Evolutionary conservation across 2,888 invertebrate species (phyloP).

Genomic region (Parnassius glacialis): DNA sequence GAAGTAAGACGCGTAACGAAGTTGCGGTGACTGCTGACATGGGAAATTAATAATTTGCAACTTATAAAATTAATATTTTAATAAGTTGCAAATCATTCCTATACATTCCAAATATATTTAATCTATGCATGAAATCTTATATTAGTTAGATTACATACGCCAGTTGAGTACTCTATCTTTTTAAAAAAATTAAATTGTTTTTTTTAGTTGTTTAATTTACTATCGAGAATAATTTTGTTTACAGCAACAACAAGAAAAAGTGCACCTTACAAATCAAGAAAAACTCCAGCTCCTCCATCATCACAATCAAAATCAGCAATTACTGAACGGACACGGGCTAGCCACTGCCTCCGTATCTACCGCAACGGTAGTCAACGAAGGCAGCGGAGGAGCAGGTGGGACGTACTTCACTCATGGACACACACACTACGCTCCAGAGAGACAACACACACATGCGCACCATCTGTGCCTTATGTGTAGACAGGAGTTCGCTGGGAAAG

Average conservation of each 20-base stretch:
- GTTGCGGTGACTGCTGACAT: no score
- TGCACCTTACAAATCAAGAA: conserved; percentile 73
- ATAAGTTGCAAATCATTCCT: no score
- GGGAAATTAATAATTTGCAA: no score
- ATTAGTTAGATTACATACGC: no score
- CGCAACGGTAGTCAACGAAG: conserved; percentile 70
- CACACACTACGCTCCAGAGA: conserved; percentile 69
- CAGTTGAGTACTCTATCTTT: no score
- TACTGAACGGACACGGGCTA: conserved; percentile 70
- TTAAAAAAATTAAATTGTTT: no score
- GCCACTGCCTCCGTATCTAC: conserved; percentile 70
- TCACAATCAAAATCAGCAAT: conserved; percentile 75
- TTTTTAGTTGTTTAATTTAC: no score
- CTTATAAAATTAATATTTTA: no score
- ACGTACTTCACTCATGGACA: conserved; percentile 74
- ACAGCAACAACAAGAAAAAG: conserved; percentile 71
- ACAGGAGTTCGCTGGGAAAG: conserved; percentile 83
- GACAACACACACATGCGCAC: conserved; percentile 74
- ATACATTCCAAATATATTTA: no score
- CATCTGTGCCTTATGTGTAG: conserved; percentile 84
- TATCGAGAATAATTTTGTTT: conserved; percentile 19
- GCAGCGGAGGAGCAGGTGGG: conserved; percentile 47
- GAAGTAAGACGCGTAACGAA: no score
- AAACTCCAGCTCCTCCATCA: conserved; percentile 72
- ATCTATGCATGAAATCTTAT: no score